Conservation (phyloP, 2,888 invertebrate genomes). For the Physocephala rufipes region DNA sequence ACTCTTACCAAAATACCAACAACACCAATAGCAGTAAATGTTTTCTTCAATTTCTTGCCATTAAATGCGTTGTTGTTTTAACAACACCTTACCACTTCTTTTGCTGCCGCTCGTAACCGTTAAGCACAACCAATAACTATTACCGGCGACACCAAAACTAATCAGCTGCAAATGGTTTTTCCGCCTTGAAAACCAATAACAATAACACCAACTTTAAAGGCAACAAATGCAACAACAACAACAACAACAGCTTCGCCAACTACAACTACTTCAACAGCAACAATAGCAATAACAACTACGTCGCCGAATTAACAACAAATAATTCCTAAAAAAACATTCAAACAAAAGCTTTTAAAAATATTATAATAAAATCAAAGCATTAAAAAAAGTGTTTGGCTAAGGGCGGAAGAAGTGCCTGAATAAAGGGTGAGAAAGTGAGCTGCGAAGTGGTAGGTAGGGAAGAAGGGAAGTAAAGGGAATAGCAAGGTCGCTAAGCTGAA, state of each 20-base stretch:
- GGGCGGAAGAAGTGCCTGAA: constrained; percentile 2
- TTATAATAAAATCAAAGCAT: constrained; percentile 4
- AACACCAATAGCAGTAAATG: no score
- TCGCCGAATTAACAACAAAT: no score
- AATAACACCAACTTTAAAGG: not conserved
- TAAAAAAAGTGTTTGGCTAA: constrained; percentile 23
- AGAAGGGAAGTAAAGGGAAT: constrained; percentile 14
- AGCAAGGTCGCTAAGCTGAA: constrained; percentile 12
- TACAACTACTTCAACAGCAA: not conserved
- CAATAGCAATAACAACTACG: not conserved
- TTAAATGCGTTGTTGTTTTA: no score
- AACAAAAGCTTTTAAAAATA: constrained; percentile 18
- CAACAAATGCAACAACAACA: not conserved
- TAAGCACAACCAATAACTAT: no score
- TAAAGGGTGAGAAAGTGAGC: not conserved
- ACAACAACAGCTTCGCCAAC: not conserved
- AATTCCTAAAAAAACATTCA: constrained; percentile 3
- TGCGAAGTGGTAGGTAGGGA: constrained; percentile 26
- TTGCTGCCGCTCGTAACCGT: no score
- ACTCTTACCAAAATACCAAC: no score
- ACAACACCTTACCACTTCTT: no score
- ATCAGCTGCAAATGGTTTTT: not conserved
- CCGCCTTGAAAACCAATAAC: not conserved
- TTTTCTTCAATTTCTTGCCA: no score
- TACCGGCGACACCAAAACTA: no score